A percentile compares a stretch with the other conserved stretches of the same genome.
Evolutionary conservation across 2,113 vertebrate genomes (phyloP).

Genomic region (Gavia stellata): DNA sequence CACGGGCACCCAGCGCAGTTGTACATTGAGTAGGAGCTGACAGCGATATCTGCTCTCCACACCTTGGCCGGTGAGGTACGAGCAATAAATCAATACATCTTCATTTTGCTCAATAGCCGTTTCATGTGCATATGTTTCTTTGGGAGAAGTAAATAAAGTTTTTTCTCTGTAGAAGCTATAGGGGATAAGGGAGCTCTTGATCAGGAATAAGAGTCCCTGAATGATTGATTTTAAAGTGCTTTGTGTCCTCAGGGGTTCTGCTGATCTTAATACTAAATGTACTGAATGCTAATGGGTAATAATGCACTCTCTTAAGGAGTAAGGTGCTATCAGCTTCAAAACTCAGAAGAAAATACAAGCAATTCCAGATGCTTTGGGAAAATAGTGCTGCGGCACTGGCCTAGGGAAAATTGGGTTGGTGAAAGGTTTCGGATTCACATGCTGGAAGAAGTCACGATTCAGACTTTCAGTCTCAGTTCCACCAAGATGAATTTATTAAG

Average conservation of each 20-base stretch:
- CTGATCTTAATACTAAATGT: not conserved
- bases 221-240: not conserved
- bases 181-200: not conserved
- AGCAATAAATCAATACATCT: not conserved
- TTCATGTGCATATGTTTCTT: rapidly evolving
- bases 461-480: not conserved
- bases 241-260: not conserved
- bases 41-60: not conserved
- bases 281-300: not conserved
- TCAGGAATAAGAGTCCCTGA: not conserved
- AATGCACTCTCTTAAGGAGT: not conserved
- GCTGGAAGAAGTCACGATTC: not conserved
- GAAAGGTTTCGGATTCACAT: not conserved
- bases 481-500: not conserved
- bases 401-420: not conserved
- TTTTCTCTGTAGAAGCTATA: not conserved
- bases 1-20: rapidly evolving
- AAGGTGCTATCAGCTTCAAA: not conserved
- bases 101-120: not conserved
- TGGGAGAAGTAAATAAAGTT: not conserved
- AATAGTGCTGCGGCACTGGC: rapidly evolving
- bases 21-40: not conserved
- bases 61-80: not conserved
- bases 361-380: not conserved
- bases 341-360: not conserved